Evolutionary conservation across 2,797 vertebrate genomes (phyloP).

Genomic region (Tenualosa ilisha): DNA sequence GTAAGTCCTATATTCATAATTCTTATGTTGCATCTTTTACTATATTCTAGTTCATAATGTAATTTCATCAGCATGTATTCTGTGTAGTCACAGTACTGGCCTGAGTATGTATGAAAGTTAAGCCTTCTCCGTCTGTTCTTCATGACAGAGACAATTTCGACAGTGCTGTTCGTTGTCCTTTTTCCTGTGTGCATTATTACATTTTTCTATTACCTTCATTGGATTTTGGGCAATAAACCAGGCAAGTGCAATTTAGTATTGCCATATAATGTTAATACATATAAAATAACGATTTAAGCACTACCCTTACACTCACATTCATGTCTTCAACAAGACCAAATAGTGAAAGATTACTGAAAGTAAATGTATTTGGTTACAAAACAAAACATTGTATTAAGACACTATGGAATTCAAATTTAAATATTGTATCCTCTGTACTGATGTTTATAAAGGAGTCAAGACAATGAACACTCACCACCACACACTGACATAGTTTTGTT

Average conservation of each 20-base stretch:
- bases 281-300: too few relatives aligned
- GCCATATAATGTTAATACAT: too few relatives aligned
- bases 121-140: background rate
- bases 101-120: background rate
- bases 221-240: conserved; percentile 9
- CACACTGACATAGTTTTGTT: background rate
- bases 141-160: conserved; percentile 1
- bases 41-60: too few relatives aligned
- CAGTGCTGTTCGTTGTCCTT: background rate
- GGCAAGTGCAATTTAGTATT: background rate
- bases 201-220: background rate
- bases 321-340: too few relatives aligned
- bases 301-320: too few relatives aligned
- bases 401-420: too few relatives aligned
- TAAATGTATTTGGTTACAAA: too few relatives aligned
- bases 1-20: background rate
- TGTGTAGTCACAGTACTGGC: background rate
- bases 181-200: background rate
- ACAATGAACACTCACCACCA: background rate
- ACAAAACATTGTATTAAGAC: too few relatives aligned
- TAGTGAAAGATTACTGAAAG: background rate
- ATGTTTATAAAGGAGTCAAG: too few relatives aligned
- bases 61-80: background rate
- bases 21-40: background rate
- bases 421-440: too few relatives aligned